phyloP scores from a whole-genome alignment of 2,888 invertebrate genomes.

The Brenthis ino region DNA sequence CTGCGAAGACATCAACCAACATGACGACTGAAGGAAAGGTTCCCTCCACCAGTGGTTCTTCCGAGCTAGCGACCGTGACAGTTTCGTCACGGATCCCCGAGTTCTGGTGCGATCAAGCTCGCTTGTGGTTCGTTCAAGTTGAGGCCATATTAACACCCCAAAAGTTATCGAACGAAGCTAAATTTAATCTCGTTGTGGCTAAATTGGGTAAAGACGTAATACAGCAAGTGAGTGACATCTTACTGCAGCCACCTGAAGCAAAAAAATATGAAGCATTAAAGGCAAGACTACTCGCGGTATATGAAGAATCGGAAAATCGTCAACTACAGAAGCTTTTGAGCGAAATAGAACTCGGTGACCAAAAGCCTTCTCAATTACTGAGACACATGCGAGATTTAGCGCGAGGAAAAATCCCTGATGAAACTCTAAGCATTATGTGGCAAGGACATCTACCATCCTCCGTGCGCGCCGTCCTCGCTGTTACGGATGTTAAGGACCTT shows the following conservation, averaged over 20 bases:
- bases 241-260: background rate
- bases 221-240: background rate
- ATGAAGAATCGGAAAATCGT: too few relatives aligned
- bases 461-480: conserved; percentile 31
- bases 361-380: too few relatives aligned
- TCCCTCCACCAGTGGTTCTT: conserved; percentile 10
- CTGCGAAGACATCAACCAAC: background rate
- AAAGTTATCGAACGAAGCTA: background rate
- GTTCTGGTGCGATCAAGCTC: background rate
- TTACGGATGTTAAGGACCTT: conserved; percentile 22
- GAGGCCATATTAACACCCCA: too few relatives aligned
- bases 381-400: too few relatives aligned
- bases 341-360: too few relatives aligned
- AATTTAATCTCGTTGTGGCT: background rate
- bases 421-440: conserved; percentile 30
- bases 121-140: background rate
- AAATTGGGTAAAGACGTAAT: background rate
- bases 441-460: conserved; percentile 28
- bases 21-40: conserved; percentile 18
- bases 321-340: too few relatives aligned
- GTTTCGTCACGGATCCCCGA: background rate
- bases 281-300: background rate
- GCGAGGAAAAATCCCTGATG: too few relatives aligned
- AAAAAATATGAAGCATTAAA: background rate
- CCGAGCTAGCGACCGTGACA: conserved; percentile 11